A percentile compares a stretch with the other conserved stretches of the same genome.
phyloP scores from a whole-genome alignment of 2,797 vertebrate species.

The Crocodylus rhombifer region DNA sequence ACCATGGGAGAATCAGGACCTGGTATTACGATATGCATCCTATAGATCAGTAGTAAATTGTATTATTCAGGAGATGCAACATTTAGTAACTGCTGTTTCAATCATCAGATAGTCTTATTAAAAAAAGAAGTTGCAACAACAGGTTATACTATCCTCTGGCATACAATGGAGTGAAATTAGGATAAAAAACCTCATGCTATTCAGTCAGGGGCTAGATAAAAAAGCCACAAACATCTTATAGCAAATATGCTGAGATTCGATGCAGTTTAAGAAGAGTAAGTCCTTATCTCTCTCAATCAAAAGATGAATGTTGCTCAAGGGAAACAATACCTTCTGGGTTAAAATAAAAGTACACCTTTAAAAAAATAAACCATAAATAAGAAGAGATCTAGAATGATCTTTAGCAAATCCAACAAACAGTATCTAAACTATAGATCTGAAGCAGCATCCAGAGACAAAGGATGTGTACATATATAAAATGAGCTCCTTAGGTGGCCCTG shows the following conservation, averaged over 20 bases:
- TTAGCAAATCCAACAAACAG: background rate
- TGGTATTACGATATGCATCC: background rate
- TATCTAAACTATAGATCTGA: background rate
- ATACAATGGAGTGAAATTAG: no score
- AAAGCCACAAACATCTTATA: no score
- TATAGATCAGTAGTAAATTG: no score
- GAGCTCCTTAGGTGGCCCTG: fast-evolving
- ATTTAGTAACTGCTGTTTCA: background rate
- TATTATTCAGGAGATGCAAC: background rate
- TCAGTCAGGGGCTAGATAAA: no score
- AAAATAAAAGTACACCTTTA: background rate
- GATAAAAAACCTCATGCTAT: no score
- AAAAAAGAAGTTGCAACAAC: background rate
- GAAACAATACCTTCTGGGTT: background rate
- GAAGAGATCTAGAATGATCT: background rate
- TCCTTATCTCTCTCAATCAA: background rate
- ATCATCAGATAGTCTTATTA: background rate
- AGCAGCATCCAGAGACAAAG: background rate
- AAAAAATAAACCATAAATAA: background rate
- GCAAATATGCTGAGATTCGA: background rate
- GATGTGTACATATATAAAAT: background rate
- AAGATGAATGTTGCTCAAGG: background rate
- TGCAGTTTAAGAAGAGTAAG: background rate
- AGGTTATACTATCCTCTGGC: background rate
- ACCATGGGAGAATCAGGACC: background rate